Percentiles rank a stretch among this genome's conserved stretches.
These are phyloP conservation scores for Clarias pachynema DNA, from an alignment of 2,797 vertebrate genomes.

Conservation along the genomic window DNA sequence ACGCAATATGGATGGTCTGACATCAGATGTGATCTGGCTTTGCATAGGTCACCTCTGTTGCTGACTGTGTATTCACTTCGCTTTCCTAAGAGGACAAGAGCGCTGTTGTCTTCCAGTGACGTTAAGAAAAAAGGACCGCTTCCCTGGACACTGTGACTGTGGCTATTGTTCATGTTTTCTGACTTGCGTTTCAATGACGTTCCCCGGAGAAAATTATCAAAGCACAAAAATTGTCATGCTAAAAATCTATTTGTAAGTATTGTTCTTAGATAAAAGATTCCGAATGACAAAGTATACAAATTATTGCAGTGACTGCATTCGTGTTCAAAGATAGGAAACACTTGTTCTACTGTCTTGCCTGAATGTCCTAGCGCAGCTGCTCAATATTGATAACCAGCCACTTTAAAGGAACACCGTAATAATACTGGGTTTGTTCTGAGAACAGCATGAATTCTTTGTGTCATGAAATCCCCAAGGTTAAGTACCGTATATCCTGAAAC, in stretches of 20 bases:
- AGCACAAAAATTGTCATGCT: not conserved
- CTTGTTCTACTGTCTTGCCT: not conserved
- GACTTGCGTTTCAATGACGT: not conserved
- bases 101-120: not conserved
- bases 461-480: not conserved
- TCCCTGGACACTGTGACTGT: not conserved
- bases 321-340: not conserved
- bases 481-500: not conserved
- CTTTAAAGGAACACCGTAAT: not conserved
- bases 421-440: not conserved
- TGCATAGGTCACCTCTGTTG: not conserved
- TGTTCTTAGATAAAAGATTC: not conserved
- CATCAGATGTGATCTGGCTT: not conserved
- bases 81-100: not conserved
- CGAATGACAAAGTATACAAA: not conserved
- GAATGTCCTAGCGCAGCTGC: not conserved
- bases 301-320: not conserved
- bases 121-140: not conserved
- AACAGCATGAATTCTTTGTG: not conserved
- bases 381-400: not conserved
- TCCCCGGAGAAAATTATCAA: not conserved
- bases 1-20: not conserved
- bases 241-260: not conserved
- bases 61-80: not conserved
- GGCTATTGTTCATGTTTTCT: not conserved